These are phyloP conservation scores for Chionomys nivalis DNA, from an alignment of 2,113 vertebrate species.

Conservation along the genomic window DNA sequence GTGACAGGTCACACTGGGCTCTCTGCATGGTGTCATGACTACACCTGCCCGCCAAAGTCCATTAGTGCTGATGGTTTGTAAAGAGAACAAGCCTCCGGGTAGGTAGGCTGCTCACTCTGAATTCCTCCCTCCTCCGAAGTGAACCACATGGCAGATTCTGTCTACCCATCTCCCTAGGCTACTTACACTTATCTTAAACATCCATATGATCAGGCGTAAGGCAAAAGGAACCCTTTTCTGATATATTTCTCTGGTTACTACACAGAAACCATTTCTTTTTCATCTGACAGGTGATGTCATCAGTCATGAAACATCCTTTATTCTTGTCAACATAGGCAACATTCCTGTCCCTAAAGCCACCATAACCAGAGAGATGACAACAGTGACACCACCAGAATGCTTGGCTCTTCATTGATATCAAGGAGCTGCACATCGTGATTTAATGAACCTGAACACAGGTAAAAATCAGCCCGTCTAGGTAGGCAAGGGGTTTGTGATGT, in stretches of 20 bases:
- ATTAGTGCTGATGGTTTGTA: too few species aligned
- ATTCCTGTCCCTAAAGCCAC: not conserved
- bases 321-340: not conserved
- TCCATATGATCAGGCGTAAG: not conserved
- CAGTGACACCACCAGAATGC: not conserved
- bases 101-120: not conserved
- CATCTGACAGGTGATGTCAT: too few species aligned
- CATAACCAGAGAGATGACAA: not conserved
- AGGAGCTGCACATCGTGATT: too few species aligned
- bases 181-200: not conserved
- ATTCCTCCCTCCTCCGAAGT: not conserved
- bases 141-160: not conserved
- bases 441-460: fast-evolving
- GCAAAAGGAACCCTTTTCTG: not conserved
- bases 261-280: not conserved
- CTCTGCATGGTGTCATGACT: not conserved
- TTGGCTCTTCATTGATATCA: not conserved
- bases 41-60: too few species aligned
- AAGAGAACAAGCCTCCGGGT: not conserved
- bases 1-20: too few species aligned
- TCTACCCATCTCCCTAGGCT: not conserved
- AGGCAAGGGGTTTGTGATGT: not conserved
- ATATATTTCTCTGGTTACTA: not conserved
- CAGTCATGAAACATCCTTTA: not conserved
- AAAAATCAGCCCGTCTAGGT: too few species aligned